Conservation (phyloP, 2,888 invertebrate genomes). For the Carabus problematicus region DNA sequence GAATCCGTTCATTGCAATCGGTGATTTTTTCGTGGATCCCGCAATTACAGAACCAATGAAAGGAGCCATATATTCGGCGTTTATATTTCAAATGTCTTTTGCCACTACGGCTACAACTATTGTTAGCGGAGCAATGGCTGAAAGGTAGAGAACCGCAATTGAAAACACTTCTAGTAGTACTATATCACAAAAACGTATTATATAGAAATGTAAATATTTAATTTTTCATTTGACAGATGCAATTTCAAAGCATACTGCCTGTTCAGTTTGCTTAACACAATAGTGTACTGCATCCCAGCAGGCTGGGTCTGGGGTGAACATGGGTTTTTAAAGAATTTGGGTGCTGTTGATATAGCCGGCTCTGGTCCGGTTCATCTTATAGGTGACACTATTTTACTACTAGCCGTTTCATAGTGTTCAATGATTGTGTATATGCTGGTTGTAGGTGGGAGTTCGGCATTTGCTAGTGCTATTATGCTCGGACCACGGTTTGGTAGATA, state of each 20-base stretch:
- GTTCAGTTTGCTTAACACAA: slow-evolving; percentile 87
- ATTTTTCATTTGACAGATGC: slow-evolving; percentile 65
- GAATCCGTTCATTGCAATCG: slow-evolving; percentile 83
- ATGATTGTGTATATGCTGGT: too few species aligned
- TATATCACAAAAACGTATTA: neutral
- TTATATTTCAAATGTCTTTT: slow-evolving; percentile 89
- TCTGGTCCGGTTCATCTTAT: slow-evolving; percentile 91
- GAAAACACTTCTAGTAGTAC: too few species aligned
- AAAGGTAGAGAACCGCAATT: slow-evolving; percentile 79
- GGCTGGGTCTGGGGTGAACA: slow-evolving; percentile 93
- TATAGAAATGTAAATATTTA: neutral
- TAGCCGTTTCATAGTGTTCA: neutral
- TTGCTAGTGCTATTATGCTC: slow-evolving; percentile 88
- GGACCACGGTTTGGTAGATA: slow-evolving; percentile 89
- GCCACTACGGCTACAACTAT: slow-evolving; percentile 92
- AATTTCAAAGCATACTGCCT: slow-evolving; percentile 91
- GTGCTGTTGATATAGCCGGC: slow-evolving; percentile 92
- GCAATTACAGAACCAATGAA: slow-evolving; percentile 75
- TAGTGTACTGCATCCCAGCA: slow-evolving; percentile 91
- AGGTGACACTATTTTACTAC: slow-evolving; percentile 59
- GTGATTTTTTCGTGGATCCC: slow-evolving; percentile 84
- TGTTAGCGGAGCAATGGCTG: slow-evolving; percentile 94
- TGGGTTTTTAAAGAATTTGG: slow-evolving; percentile 83
- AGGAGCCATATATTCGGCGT: slow-evolving; percentile 87
- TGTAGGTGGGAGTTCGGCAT: slow-evolving; percentile 73